A percentile compares a stretch with the other conserved stretches of the same genome.
phyloP scores from a whole-genome alignment of 2,797 vertebrate genomes.

The Labeo calbasu region DNA sequence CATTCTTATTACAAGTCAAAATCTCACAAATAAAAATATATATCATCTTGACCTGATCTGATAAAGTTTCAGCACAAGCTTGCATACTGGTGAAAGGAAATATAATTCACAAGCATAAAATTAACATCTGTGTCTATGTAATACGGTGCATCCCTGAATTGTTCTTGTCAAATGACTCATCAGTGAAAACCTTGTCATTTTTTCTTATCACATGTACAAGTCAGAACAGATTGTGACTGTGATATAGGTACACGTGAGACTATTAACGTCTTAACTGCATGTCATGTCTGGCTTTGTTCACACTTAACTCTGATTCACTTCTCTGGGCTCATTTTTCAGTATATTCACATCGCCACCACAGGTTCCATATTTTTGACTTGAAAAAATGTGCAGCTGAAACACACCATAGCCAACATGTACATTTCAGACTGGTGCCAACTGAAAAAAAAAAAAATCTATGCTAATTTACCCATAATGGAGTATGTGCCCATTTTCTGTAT shows the following conservation, averaged over 20 bases:
- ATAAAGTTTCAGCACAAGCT: conserved; percentile 19
- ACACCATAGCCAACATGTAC: background rate
- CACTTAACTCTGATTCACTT: background rate
- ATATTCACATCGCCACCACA: background rate
- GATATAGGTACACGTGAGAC: background rate
- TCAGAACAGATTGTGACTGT: background rate
- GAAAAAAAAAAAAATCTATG: background rate
- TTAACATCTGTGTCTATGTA: background rate
- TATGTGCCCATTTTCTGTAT: conserved; percentile 1
- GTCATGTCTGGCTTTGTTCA: background rate
- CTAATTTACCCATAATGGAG: background rate
- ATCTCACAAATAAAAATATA: conserved; percentile 43
- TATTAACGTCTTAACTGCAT: background rate
- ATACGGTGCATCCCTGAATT: conserved; percentile 46
- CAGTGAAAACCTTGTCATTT: conserved; percentile 3
- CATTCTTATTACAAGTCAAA: conserved; percentile 10
- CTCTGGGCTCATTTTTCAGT: background rate
- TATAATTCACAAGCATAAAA: conserved; percentile 5
- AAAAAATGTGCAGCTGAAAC: background rate
- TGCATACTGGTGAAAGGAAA: conserved; percentile 26
- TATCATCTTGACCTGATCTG: conserved; percentile 18
- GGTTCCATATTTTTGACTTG: background rate
- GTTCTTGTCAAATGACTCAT: conserved; percentile 7
- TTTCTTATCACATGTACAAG: conserved; percentile 5
- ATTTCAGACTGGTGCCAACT: background rate